phyloP scores from a whole-genome alignment of 2,888 invertebrate genomes.

The Tipula confusa region DNA sequence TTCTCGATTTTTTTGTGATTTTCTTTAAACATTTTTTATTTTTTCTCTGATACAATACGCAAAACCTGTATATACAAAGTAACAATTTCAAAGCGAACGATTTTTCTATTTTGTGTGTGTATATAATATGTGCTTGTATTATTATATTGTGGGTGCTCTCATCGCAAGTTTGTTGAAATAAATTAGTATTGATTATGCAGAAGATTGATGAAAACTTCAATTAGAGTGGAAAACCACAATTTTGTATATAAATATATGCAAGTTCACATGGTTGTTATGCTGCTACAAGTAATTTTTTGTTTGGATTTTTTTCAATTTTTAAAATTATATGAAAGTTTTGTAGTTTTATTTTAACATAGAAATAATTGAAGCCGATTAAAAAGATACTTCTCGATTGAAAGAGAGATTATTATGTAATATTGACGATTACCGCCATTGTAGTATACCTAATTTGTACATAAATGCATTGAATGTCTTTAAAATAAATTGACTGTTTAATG shows the following conservation, averaged over 20 bases:
- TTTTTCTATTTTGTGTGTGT: background rate
- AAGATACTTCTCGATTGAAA: no score
- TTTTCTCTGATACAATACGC: background rate
- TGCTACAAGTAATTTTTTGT: background rate
- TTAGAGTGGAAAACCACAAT: background rate
- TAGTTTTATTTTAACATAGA: background rate
- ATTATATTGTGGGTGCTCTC: no score
- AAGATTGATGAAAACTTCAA: conserved; percentile 12
- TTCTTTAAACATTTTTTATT: background rate
- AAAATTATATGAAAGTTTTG: background rate
- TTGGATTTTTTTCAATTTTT: background rate
- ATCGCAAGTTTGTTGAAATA: background rate
- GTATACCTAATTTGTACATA: no score
- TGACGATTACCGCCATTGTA: no score
- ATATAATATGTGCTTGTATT: background rate
- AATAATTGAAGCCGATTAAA: background rate
- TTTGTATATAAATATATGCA: no score
- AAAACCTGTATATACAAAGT: background rate
- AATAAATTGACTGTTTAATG: no score
- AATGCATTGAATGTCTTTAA: no score
- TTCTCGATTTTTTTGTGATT: background rate
- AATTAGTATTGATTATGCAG: background rate
- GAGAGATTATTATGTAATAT: no score
- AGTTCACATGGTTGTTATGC: no score
- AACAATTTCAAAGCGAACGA: background rate